Percentiles rank a stretch among this genome's conserved stretches.
These are phyloP conservation scores for Lophura nycthemera DNA, from an alignment of 2,113 vertebrate species.

Conservation along the genomic window DNA sequence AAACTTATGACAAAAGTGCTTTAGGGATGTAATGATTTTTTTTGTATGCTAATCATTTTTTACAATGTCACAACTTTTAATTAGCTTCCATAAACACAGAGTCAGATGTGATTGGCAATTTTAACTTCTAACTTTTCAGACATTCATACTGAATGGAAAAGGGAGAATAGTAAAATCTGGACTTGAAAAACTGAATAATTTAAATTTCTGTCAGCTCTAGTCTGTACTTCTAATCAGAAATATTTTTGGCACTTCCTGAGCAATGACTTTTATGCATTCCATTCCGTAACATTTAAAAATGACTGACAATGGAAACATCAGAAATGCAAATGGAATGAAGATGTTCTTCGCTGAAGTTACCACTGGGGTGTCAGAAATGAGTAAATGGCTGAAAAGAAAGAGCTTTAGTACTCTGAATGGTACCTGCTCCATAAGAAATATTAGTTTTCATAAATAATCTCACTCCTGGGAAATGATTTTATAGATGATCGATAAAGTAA, in stretches of 20 bases:
- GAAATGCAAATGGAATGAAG: neutral
- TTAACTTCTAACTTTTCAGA: neutral
- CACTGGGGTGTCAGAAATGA: neutral
- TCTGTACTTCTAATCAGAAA: neutral
- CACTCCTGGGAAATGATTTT: neutral
- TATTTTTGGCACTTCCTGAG: neutral
- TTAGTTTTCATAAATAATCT: neutral
- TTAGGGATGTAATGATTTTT: neutral
- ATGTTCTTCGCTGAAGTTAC: neutral
- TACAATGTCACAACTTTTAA: neutral
- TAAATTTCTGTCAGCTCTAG: neutral
- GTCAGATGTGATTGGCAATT: neutral
- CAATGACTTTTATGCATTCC: neutral
- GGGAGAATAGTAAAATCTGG: neutral
- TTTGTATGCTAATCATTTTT: neutral
- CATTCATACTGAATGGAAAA: neutral
- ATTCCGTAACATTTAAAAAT: neutral
- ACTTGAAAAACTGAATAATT: neutral
- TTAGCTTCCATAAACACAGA: neutral
- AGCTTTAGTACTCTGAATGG: neutral
- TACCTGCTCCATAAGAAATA: neutral
- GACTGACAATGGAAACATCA: neutral
- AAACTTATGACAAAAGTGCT: neutral
- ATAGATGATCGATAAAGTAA: neutral
- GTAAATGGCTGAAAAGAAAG: neutral